A percentile compares a stretch with the other conserved stretches of the same genome.
phyloP scores from a whole-genome alignment of 2,797 vertebrate species.

The Tauraco hartlaubi region DNA sequence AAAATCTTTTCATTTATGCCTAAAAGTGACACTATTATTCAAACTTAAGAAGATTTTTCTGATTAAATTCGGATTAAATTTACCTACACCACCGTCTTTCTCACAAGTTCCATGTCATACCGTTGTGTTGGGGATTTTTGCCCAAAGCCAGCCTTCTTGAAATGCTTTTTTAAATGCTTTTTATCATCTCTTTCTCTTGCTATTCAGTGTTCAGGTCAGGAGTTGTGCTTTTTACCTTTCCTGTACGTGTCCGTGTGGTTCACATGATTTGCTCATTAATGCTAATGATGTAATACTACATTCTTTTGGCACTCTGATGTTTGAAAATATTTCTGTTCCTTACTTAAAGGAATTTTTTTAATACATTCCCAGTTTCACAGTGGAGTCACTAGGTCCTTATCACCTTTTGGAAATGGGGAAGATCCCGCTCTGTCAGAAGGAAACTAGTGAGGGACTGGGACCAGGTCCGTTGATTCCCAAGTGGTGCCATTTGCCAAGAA shows the following conservation, averaged over 20 bases:
- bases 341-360: neutral
- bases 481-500: neutral
- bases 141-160: neutral
- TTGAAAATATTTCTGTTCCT: neutral
- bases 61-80: neutral
- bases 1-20: neutral
- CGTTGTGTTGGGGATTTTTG: neutral
- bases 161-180: neutral
- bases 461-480: neutral
- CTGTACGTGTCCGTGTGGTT: neutral
- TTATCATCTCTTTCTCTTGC: neutral
- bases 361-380: neutral
- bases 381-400: neutral
- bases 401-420: neutral
- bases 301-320: neutral
- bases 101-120: neutral
- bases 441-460: neutral
- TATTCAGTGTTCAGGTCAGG: neutral
- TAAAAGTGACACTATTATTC: neutral
- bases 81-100: neutral
- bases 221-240: neutral
- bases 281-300: too few species aligned
- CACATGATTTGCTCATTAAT: neutral
- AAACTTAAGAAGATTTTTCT: neutral
- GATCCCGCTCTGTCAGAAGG: neutral